Evolutionary conservation across 2,113 vertebrate species (phyloP).

Genomic region (Calyptommatus sinebrachiatus): DNA sequence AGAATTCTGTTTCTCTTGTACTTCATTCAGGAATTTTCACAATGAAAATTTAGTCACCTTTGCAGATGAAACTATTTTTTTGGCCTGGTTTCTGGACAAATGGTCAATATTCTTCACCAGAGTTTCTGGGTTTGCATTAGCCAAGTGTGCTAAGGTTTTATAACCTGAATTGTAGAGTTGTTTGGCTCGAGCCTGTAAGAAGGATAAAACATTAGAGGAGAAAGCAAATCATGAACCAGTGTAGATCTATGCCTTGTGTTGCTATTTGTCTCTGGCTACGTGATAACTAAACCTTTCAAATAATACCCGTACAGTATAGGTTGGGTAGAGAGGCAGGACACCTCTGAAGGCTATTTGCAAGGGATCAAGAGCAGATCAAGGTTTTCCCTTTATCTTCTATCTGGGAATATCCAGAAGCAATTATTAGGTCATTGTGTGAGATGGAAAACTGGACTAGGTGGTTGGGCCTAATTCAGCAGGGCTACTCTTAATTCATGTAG

Average conservation of each 20-base stretch:
- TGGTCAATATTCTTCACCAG: slow-evolving; percentile 78
- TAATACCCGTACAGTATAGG: neutral
- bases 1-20: neutral
- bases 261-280: neutral
- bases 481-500: too few species aligned
- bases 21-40: neutral
- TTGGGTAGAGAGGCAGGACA: too few species aligned
- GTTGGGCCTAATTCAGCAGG: too few species aligned
- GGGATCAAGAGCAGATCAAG: too few species aligned
- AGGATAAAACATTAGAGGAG: neutral
- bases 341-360: too few species aligned
- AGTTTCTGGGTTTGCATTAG: slow-evolving; percentile 80
- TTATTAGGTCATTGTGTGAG: too few species aligned
- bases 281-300: neutral
- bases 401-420: too few species aligned
- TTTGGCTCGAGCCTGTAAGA: slow-evolving; percentile 85
- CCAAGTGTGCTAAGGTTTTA: slow-evolving; percentile 83
- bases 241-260: too few species aligned
- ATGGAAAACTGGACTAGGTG: too few species aligned
- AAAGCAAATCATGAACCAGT: neutral
- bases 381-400: too few species aligned
- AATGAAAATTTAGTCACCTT: slow-evolving; percentile 74
- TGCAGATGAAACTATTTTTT: slow-evolving; percentile 88
- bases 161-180: slow-evolving; percentile 89
- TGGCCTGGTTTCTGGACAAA: slow-evolving; percentile 83